A percentile compares a stretch with the other conserved stretches of the same genome.
Conservation (phyloP, 2,113 vertebrate genomes). For the Brachirus orientalis region DNA sequence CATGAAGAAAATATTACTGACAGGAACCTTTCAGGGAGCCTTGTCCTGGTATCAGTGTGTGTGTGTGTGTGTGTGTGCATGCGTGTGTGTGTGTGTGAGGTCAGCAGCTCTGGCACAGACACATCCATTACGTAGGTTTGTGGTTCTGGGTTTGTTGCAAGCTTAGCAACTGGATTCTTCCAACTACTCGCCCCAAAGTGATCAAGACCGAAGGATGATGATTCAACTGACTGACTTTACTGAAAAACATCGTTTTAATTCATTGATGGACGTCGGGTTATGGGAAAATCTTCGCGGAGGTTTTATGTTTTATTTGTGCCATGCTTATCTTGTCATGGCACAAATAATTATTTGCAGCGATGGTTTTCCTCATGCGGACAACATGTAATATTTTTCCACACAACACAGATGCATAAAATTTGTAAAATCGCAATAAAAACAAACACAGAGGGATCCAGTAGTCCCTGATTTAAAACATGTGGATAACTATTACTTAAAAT, state of each 20-base stretch:
- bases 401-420: no score
- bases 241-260: neutral
- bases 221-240: no score
- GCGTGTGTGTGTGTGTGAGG: neutral
- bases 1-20: neutral
- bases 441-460: no score
- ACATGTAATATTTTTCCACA: no score
- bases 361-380: no score
- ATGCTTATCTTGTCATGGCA: no score
- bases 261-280: neutral
- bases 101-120: conserved; percentile 15
- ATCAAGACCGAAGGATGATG: conserved; percentile 23
- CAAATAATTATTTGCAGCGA: no score
- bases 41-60: neutral
- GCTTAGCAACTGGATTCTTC: neutral
- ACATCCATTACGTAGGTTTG: neutral
- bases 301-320: no score
- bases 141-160: neutral
- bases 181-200: conserved; percentile 1
- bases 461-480: no score
- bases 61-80: no score
- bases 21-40: neutral
- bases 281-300: neutral
- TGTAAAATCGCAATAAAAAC: no score
- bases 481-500: no score